Evolutionary conservation across 2,113 vertebrate genomes (phyloP), one percentile per base, ranked within the genome.

Genomic region (Rhodinocichla rosea): DNA sequence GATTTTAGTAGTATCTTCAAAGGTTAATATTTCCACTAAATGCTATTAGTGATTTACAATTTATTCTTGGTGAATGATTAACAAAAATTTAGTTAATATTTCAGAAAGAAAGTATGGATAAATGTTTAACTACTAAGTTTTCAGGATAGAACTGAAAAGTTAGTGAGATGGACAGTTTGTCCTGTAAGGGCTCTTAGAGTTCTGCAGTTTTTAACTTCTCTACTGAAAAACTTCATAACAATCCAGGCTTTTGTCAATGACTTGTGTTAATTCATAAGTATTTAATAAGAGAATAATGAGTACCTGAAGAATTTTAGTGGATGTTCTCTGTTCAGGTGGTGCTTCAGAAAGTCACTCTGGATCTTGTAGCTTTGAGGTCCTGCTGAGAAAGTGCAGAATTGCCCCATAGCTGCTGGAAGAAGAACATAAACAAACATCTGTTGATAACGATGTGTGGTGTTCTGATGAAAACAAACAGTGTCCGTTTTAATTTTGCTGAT

Each of bases 61-160:
- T 94, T 83, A 52, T 47, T 94, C 83, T 68, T 78, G 65, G 94
- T 93, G 82, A 97, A 96, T 95, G 39, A 92, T 96, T 94, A 95
- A 93, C 92, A 71, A 81, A 90, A 93, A 78, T 13, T 55, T 59
- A 89, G 80, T 93, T 81, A 89, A 83, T 85, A 83, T 83, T 90
- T 93, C 69, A 35, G 52, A 90, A 81, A 37, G 47, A 65, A 80
- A 20, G 9, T 47, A 42, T 40, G 39, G 60, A 84, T 91, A 71
- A 93, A 93, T 93, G 82, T 91, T 96, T 93, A 94, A 94, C 87
- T 71, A 47, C 35, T 27, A 15, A 59, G 16, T 86, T 88, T 94
- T 93, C 37, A 27, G 67, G 50, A 35, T 2, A 77, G 37, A 90
- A 32, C 27, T 83, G 62, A 44, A 20, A 59, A 78, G 50, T 50